These are phyloP conservation scores for Simalia tracyae DNA, from an alignment of 2,797 vertebrate species.

Conservation along the genomic window DNA sequence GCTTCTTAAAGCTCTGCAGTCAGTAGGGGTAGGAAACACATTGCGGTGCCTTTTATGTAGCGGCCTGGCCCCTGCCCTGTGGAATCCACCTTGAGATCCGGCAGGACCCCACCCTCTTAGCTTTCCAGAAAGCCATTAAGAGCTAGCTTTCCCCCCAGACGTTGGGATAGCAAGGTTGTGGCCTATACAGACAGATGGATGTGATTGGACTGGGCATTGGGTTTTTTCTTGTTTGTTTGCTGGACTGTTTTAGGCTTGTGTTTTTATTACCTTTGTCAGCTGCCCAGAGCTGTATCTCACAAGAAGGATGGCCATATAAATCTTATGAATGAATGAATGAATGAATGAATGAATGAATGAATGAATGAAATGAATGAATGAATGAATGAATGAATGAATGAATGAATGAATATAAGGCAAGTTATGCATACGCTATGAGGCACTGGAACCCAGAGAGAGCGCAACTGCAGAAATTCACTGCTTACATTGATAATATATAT, in stretches of 20 bases:
- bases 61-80: neutral
- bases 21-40: neutral
- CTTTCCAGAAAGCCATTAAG: neutral
- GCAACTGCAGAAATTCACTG: neutral
- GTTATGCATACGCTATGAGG: neutral
- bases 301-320: neutral
- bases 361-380: too few species aligned
- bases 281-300: neutral
- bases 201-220: neutral
- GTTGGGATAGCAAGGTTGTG: neutral
- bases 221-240: neutral
- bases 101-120: neutral
- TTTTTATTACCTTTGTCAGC: neutral
- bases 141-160: neutral
- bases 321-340: neutral
- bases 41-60: neutral
- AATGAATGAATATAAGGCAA: too few species aligned
- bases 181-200: neutral
- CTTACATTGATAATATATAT: neutral
- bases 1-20: neutral
- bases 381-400: too few species aligned
- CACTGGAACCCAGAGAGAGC: neutral
- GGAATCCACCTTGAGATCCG: neutral
- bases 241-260: neutral
- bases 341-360: too few species aligned